Conservation (phyloP, 1,140 invertebrate species). For the Cydia splendana region DNA sequence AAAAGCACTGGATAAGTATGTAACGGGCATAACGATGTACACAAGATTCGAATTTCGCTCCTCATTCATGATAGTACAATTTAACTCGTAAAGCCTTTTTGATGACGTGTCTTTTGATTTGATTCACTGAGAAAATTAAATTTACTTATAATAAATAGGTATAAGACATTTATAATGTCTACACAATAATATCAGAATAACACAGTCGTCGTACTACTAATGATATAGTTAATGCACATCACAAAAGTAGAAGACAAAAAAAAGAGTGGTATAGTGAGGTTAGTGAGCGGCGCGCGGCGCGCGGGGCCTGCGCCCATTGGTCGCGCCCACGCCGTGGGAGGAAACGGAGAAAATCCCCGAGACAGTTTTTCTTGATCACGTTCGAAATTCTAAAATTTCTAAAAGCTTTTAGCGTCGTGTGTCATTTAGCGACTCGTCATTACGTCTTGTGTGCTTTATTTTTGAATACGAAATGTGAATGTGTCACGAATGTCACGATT, state of each 20-base stretch:
- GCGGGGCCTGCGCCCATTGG: conserved; percentile 61
- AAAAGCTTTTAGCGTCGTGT: conserved; percentile 74
- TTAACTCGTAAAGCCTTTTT: too few species aligned
- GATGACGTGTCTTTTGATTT: too few species aligned
- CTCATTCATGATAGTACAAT: too few species aligned
- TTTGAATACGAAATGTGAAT: conserved; percentile 47
- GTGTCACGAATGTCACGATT: conserved; percentile 58
- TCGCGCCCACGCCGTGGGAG: conserved; percentile 65
- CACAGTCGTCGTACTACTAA: background rate
- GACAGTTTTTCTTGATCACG: conserved; percentile 55
- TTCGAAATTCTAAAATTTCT: conserved; percentile 59
- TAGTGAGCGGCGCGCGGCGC: conserved; percentile 42
- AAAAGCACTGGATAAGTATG: too few species aligned
- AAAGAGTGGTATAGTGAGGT: conserved; percentile 28
- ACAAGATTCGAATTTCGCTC: too few species aligned
- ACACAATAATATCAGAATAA: background rate
- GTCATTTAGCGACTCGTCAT: conserved; percentile 58
- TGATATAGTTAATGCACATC: background rate
- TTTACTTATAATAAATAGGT: background rate
- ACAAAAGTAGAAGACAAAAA: conserved; percentile 34
- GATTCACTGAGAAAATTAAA: background rate
- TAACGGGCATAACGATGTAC: too few species aligned
- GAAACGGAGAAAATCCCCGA: conserved; percentile 58
- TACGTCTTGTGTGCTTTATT: conserved; percentile 46
- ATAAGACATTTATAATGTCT: background rate